phyloP scores from a whole-genome alignment of 2,113 vertebrate genomes.

The Plestiodon gilberti region DNA sequence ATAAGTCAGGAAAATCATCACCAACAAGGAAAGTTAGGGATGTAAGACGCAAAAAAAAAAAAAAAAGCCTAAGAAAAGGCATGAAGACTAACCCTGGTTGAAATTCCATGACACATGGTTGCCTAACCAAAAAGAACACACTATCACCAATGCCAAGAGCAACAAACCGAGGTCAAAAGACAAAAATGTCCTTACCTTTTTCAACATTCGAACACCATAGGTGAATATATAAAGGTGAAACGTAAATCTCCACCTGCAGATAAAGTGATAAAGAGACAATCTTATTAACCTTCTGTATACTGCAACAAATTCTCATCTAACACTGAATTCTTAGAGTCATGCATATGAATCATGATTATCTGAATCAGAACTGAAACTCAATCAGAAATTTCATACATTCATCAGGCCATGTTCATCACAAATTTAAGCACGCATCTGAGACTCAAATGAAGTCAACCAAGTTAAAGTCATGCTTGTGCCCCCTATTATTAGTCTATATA shows the following conservation, averaged over 20 bases:
- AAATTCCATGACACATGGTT: background rate
- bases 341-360: background rate
- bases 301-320: constrained; percentile 28
- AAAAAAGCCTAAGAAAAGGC: background rate
- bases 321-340: background rate
- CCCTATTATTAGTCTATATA: no score
- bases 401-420: no score
- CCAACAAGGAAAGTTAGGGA: background rate
- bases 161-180: constrained; percentile 47
- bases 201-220: constrained; percentile 94
- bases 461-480: background rate
- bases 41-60: no score
- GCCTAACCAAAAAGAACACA: background rate
- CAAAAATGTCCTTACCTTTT: constrained; percentile 87
- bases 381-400: background rate
- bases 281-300: constrained; percentile 40
- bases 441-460: background rate
- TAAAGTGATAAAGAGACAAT: constrained; percentile 58
- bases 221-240: constrained; percentile 97
- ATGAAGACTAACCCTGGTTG: background rate
- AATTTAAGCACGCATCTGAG: background rate
- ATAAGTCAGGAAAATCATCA: background rate
- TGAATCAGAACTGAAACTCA: background rate
- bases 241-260: constrained; percentile 95
- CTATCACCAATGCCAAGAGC: background rate